A percentile compares a stretch with the other conserved stretches of the same genome.
Conservation (phyloP, 2,888 invertebrate genomes). For the Micoletzkya japonica region DNA sequence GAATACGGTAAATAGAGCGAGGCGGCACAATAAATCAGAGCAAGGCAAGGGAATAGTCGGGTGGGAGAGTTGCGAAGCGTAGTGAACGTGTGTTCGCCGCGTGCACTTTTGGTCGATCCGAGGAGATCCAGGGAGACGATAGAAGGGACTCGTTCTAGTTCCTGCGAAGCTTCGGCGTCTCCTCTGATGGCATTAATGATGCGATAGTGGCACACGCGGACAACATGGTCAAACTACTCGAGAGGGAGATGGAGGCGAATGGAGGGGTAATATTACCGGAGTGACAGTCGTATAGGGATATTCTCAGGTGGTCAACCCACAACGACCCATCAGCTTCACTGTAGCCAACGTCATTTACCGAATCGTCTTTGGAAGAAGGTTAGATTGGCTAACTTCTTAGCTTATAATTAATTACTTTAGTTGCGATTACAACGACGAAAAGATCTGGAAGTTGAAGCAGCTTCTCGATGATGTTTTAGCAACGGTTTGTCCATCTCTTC, state of each 20-base stretch:
- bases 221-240: constrained; percentile 6
- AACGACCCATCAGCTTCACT: constrained; percentile 46
- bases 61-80: too few relatives aligned
- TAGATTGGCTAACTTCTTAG: constrained; percentile 22
- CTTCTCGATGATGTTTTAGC: constrained; percentile 8
- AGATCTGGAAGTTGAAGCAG: constrained; percentile 4
- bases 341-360: constrained; percentile 63
- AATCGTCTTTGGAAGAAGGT: constrained; percentile 58
- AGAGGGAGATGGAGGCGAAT: neutral
- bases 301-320: constrained; percentile 29
- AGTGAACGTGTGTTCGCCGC: too few relatives aligned
- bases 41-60: too few relatives aligned
- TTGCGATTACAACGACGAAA: neutral
- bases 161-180: too few relatives aligned
- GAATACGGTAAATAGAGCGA: neutral
- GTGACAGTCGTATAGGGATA: neutral
- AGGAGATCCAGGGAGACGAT: too few relatives aligned
- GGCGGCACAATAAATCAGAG: too few relatives aligned
- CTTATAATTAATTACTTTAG: neutral
- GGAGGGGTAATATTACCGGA: neutral
- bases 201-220: neutral
- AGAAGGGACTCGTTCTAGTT: neutral
- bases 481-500: neutral
- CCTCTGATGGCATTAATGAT: neutral
- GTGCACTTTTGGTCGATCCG: too few relatives aligned